Conservation (phyloP, 2,888 invertebrate genomes). For the Heliconius charithonia region DNA sequence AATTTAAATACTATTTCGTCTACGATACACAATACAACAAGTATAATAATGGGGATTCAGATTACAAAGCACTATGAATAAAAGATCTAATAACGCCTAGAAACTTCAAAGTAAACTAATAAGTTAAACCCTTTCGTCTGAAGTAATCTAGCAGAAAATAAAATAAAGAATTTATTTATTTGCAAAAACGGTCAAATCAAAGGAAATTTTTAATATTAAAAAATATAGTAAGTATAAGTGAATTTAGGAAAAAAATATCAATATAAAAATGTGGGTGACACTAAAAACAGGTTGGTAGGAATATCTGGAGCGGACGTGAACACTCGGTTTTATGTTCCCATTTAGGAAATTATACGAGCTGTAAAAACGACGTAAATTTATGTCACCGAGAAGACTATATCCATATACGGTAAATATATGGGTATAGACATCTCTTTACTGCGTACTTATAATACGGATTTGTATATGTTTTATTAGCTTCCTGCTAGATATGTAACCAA, state of each 20-base stretch:
- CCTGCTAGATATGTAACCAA: too few relatives aligned
- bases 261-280: neutral
- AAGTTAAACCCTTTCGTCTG: slow-evolving; percentile 21
- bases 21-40: neutral
- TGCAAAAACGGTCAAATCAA: slow-evolving; percentile 15
- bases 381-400: slow-evolving; percentile 27
- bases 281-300: slow-evolving; percentile 11
- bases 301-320: slow-evolving; percentile 30
- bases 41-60: neutral
- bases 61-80: slow-evolving; percentile 7
- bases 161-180: slow-evolving; percentile 7
- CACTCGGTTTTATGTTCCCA: slow-evolving; percentile 33
- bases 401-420: slow-evolving; percentile 5
- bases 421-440: neutral
- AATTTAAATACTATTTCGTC: neutral
- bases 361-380: slow-evolving; percentile 35
- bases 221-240: neutral
- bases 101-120: slow-evolving; percentile 27
- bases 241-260: neutral
- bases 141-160: slow-evolving; percentile 10
- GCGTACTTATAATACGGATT: neutral
- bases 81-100: slow-evolving; percentile 12
- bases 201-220: neutral
- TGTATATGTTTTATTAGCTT: neutral
- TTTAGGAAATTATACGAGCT: slow-evolving; percentile 41